phyloP scores from a whole-genome alignment of 2,888 invertebrate species.

The Spicauda simplicius region DNA sequence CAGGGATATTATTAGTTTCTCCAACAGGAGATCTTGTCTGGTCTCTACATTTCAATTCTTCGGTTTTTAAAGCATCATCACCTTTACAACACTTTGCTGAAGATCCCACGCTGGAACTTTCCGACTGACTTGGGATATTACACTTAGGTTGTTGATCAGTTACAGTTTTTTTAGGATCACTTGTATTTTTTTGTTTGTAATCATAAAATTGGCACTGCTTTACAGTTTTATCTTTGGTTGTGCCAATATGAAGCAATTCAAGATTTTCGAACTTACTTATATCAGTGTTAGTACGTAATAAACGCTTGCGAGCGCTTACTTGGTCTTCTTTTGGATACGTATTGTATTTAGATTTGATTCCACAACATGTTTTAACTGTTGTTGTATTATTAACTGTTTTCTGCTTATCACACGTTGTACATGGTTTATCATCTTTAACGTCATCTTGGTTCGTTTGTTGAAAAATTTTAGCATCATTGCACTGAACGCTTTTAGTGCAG shows the following conservation, averaged over 20 bases:
- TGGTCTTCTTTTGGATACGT: conserved; percentile 59
- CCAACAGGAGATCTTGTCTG: conserved; percentile 34
- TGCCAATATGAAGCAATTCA: conserved; percentile 8
- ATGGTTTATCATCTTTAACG: conserved; percentile 28
- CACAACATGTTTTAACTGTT: conserved; percentile 41
- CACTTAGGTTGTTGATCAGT: not conserved
- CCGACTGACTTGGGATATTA: conserved; percentile 6
- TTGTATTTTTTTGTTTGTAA: not conserved
- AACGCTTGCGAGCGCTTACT: conserved; percentile 51
- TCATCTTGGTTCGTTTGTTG: conserved; percentile 36
- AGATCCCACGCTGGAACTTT: conserved; percentile 1
- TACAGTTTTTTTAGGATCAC: not conserved
- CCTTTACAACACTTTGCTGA: conserved; percentile 16
- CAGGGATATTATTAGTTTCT: conserved; percentile 43
- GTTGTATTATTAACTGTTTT: not conserved
- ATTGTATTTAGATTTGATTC: conserved; percentile 46
- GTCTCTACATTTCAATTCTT: conserved; percentile 29
- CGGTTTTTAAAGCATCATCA: not conserved
- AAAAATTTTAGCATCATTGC: conserved; percentile 47
- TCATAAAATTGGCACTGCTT: not conserved
- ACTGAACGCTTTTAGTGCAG: conserved; percentile 65
- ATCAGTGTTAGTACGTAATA: conserved; percentile 62
- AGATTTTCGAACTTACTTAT: conserved; percentile 48
- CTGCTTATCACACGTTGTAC: conserved; percentile 22
- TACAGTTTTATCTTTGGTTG: not conserved